Conservation (phyloP, 2,113 vertebrate species). For the Silurus glanis region DNA sequence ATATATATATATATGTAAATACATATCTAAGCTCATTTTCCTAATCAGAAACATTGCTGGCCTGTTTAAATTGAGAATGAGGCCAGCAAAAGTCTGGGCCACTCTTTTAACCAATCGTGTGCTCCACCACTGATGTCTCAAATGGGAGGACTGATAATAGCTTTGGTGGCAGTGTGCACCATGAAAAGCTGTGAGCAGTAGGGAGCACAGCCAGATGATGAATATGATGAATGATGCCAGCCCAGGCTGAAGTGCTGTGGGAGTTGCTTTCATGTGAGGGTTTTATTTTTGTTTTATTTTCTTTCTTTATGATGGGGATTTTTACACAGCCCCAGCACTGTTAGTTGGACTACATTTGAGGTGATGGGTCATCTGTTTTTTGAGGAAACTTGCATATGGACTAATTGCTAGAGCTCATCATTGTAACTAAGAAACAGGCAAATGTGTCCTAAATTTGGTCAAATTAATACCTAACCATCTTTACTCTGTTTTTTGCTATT, state of each 20-base stretch:
- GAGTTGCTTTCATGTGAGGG: constrained; percentile 42
- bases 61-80: neutral
- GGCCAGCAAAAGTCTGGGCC: neutral
- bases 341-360: constrained; percentile 24
- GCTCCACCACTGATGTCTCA: constrained; percentile 19
- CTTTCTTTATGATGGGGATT: constrained; percentile 63
- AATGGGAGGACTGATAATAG: constrained; percentile 41
- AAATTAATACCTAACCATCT: constrained; percentile 8
- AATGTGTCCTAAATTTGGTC: constrained; percentile 30
- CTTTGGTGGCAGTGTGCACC: constrained; percentile 32
- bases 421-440: constrained; percentile 56
- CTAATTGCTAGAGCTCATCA: constrained; percentile 38
- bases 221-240: constrained; percentile 61
- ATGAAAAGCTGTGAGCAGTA: constrained; percentile 24
- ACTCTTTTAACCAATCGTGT: constrained; percentile 14
- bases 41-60: neutral
- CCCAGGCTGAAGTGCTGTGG: constrained; percentile 46
- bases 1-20: neutral
- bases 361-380: constrained; percentile 57
- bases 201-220: constrained; percentile 59
- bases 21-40: neutral
- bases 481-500: neutral
- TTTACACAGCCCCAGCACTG: constrained; percentile 51
- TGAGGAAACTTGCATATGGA: constrained; percentile 45
- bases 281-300: constrained; percentile 6